Base-by-base conservation (phyloP, 64 coral and sea anemone genomes). In the Montipora foliosa region DNA sequence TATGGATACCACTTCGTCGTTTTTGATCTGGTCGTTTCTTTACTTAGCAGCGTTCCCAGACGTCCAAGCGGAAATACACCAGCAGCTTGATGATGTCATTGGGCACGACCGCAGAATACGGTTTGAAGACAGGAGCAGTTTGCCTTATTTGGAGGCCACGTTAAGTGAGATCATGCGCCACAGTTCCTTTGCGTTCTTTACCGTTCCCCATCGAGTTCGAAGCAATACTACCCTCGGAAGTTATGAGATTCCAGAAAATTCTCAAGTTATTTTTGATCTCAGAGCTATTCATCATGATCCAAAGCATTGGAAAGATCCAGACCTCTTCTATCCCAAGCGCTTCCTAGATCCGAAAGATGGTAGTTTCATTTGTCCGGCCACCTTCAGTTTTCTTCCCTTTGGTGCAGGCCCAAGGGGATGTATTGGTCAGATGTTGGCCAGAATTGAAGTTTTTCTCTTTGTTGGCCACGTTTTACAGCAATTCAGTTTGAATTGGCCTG, bases 1-100 rank as follows among this genome's bases (percentile, higher is more conserved):
- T 8, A 78, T 90, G 64, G 93, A 95, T 5, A 95, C 93, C 3
- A 95, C 93, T 46, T 37, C 87, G 0, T 61, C 70, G 49, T 51
- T 70, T 21, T 66, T 94, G 16, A 79, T 77, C 0, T 95, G 93
- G 93, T 82, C 84, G 0, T 24, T 95, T 20, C 79, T 84, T 64
- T 95, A 95, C 68, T 44, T 95, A 5, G 79, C 76, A 16, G 62
- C 77, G n/a, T 95, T 83, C 87, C 93, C 93, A 78, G 93, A 95
- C n/a, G 79, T 95, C 57, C 93, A 95, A 95, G 79, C 93, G 13
- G 64, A 70, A 81, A 67, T 95, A 67, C 93, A 95, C 5, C 93
- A 78, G 67, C 76, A 95, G 80, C 87, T 95, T 24, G 93, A 95
- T 69, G 87, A 95, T 50, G 87, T 90, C 67, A 83, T 95, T 19